These are phyloP conservation scores for Caenorhabditis sulstoni DNA, from an alignment of 2,888 invertebrate species.

Conservation along the genomic window DNA sequence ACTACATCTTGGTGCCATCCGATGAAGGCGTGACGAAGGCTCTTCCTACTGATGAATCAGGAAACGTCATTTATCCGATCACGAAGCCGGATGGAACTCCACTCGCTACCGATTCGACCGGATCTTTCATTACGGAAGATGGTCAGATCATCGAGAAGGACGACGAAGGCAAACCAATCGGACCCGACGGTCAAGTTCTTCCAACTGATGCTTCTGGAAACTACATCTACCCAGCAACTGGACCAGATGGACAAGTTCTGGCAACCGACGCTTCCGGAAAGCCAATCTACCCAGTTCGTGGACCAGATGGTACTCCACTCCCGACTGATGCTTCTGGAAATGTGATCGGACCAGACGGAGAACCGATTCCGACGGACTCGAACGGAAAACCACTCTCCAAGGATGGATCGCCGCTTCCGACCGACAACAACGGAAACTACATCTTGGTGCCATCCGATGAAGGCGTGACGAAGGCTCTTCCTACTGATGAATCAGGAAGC, in stretches of 20 bases:
- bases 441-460: no score
- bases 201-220: slow-evolving; percentile 60
- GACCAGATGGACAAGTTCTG: slow-evolving; percentile 51
- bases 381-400: no score
- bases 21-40: slow-evolving; percentile 24
- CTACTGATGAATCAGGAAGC: not conserved
- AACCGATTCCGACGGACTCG: no score
- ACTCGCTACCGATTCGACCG: slow-evolving; percentile 54
- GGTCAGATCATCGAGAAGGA: slow-evolving; percentile 56
- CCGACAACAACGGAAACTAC: no score
- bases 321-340: no score
- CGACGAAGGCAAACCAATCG: slow-evolving; percentile 65
- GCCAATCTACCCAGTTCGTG: no score
- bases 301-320: no score
- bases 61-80: slow-evolving; percentile 52
- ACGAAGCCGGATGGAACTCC: slow-evolving; percentile 53
- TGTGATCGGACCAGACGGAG: no score
- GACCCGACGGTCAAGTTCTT: slow-evolving; percentile 58
- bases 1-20: slow-evolving; percentile 44
- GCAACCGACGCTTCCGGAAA: slow-evolving; percentile 45
- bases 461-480: no score
- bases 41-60: slow-evolving; percentile 53
- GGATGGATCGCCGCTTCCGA: no score
- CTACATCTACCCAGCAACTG: slow-evolving; percentile 50
- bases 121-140: slow-evolving; percentile 40